Base-by-base conservation (phyloP, 2,113 vertebrate species). In the Tragelaphus scriptus region DNA sequence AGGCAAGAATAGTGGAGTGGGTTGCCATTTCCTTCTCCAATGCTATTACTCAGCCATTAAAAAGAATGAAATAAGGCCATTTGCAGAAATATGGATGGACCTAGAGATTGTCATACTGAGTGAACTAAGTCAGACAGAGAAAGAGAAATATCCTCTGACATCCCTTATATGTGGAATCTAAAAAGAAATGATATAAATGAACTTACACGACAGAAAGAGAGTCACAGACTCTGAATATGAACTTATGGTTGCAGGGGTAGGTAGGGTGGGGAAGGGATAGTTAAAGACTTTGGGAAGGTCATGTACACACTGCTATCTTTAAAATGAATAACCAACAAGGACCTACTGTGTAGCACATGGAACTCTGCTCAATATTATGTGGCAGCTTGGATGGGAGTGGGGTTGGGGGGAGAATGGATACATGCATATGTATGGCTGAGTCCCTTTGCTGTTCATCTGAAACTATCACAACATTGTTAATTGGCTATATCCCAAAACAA, bases 221-320 rank as follows among this genome's bases (percentile, higher is more conserved):
- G 32, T 23, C n/a, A 71, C 5, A 71, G 68, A 71, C n/a, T 23
- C 12, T 0, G 0, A 71, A 40, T 36, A 36, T 0, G 9, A 71
- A 40, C 17, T 71, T 36, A 23, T 6, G 9, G n/a, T 36, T 71
- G 68, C 68, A 36, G n/a, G 19, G n/a, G n/a, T 71, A 1, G n/a
- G 68, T 71, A 1, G n/a, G 68, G n/a, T 36, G 19, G n/a, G 58
- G 68, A 71, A 36, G n/a, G 68, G 68, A 1, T 6, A 71, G 19
- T 36, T 71, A 2, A n/a, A n/a, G 68, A 71, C n/a, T 71, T 36
- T 40, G 68, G 17, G n/a, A 71, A 36, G n/a, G 68, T 36, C 68
- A 6, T 5, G 9, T 6, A 71, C 68, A 71, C 19, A 40, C 68
- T 23, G 19, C 68, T 23, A 21, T 71, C 19, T 71, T 71, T 71